phyloP scores from a whole-genome alignment of 2,888 invertebrate species.

The Drosophila prostipennis region DNA sequence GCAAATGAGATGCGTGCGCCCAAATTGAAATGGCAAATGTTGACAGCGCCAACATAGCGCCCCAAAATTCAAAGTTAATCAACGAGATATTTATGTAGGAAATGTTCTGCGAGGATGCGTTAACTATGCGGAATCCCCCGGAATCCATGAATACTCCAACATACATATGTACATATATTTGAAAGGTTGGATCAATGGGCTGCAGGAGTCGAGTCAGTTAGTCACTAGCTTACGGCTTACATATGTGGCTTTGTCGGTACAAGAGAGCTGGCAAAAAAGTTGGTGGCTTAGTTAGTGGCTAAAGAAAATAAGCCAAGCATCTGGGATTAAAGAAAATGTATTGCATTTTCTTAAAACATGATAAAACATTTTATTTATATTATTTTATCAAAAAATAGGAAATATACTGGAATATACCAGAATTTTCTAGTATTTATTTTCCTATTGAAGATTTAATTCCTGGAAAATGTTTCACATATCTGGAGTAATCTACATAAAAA shows the following conservation, averaged over 20 bases:
- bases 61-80: slow-evolving; percentile 62
- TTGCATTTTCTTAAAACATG: too few species aligned
- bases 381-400: too few species aligned
- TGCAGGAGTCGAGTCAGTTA: slow-evolving; percentile 5
- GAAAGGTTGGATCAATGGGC: slow-evolving; percentile 19
- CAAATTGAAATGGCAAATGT: slow-evolving; percentile 63
- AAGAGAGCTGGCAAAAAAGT: not conserved
- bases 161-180: not conserved
- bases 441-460: too few species aligned
- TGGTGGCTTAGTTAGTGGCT: not conserved
- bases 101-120: slow-evolving; percentile 33
- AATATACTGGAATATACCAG: too few species aligned
- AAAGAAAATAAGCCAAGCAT: not conserved
- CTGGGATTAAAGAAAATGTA: too few species aligned
- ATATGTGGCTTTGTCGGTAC: not conserved
- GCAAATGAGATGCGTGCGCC: slow-evolving; percentile 61
- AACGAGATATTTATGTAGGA: slow-evolving; percentile 63
- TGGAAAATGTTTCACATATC: too few species aligned
- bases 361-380: too few species aligned
- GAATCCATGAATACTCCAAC: not conserved
- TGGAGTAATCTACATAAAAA: too few species aligned
- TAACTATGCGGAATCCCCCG: slow-evolving; percentile 24
- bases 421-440: too few species aligned
- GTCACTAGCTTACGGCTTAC: slow-evolving; percentile 10
- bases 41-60: slow-evolving; percentile 31